A percentile compares a stretch with the other conserved stretches of the same genome.
Conservation (phyloP, 2,113 vertebrate genomes). For the Scytalopus superciliaris region DNA sequence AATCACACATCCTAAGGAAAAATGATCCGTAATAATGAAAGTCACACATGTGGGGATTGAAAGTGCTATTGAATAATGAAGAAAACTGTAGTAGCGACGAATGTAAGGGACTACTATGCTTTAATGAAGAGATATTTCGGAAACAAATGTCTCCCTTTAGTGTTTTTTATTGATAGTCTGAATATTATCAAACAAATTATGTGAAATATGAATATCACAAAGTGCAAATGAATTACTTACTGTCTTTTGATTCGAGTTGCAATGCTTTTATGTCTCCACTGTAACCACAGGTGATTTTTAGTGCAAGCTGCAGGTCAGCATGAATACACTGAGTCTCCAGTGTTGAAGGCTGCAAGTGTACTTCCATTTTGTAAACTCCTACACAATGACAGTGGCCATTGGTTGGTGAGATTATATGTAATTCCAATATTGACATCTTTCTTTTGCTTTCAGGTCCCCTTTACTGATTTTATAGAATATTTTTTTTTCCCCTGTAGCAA, state of each 20-base stretch:
- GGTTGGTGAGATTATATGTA: background rate
- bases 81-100: slow-evolving; percentile 40
- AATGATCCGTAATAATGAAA: slow-evolving; percentile 75
- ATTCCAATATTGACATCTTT: background rate
- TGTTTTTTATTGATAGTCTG: slow-evolving; percentile 33
- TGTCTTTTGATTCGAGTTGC: slow-evolving; percentile 13
- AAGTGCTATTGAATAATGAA: slow-evolving; percentile 70
- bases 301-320: background rate
- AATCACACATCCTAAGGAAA: slow-evolving; percentile 76
- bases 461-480: background rate
- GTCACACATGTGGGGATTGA: slow-evolving; percentile 60
- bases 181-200: slow-evolving; percentile 64
- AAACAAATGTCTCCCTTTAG: slow-evolving; percentile 64
- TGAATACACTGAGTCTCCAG: background rate
- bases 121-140: slow-evolving; percentile 61
- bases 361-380: background rate
- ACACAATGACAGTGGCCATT: background rate
- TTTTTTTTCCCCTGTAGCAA: background rate
- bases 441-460: background rate
- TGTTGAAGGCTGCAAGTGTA: background rate
- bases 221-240: slow-evolving; percentile 17
- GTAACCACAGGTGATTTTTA: background rate
- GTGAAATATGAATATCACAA: slow-evolving; percentile 37
- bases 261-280: background rate
- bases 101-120: slow-evolving; percentile 15